These are phyloP conservation scores for Poecilobothrus nobilitatus DNA, from an alignment of 2,888 invertebrate species.

Conservation along the genomic window DNA sequence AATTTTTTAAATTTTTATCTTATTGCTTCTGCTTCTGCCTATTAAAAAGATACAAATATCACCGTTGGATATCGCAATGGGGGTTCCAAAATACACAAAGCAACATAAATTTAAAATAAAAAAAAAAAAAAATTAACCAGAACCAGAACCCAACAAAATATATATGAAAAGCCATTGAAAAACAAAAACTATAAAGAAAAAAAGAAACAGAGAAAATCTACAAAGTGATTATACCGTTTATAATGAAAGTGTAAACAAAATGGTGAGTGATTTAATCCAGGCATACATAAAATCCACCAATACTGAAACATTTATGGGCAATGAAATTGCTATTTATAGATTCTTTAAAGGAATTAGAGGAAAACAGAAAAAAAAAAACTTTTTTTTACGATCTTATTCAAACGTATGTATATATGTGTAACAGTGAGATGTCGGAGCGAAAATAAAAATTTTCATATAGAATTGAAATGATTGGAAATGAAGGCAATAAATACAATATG, in stretches of 20 bases:
- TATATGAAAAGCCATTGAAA: background rate
- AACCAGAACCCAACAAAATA: background rate
- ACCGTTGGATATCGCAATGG: conserved; percentile 3
- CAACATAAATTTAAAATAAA: conserved; percentile 11
- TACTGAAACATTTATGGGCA: background rate
- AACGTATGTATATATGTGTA: too few relatives aligned
- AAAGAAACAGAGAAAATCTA: background rate
- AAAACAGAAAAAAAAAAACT: too few relatives aligned
- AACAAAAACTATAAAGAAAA: background rate
- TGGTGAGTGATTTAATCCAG: conserved; percentile 18
- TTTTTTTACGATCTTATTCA: too few relatives aligned
- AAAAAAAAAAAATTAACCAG: background rate
- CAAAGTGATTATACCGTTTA: conserved; percentile 1
- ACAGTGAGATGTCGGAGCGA: background rate
- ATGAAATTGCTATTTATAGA: background rate
- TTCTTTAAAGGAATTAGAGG: too few relatives aligned
- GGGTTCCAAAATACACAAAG: background rate
- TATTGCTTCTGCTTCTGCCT: conserved; percentile 1
- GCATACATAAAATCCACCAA: conserved; percentile 2
- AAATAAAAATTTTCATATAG: too few relatives aligned
- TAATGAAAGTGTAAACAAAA: conserved; percentile 13
- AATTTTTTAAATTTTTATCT: background rate
- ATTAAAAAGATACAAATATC: conserved; percentile 4
- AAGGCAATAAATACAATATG: too few relatives aligned
- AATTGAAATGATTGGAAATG: too few relatives aligned